A percentile compares a stretch with the other conserved stretches of the same genome.
Evolutionary conservation across 2,797 vertebrate species (phyloP).

Genomic region (Sylvilagus floridanus): DNA sequence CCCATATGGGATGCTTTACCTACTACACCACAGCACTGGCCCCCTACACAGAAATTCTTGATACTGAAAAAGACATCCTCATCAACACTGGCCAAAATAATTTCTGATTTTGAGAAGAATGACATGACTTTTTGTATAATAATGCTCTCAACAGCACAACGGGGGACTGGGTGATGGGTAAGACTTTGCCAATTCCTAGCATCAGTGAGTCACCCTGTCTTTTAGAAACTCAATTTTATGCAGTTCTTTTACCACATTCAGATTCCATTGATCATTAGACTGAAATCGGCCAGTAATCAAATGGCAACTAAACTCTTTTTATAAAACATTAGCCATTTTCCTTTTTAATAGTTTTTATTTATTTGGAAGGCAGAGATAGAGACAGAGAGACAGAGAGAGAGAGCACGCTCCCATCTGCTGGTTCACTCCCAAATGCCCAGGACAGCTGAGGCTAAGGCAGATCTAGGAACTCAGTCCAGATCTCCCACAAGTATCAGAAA

Average conservation of each 20-base stretch:
- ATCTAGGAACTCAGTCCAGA: no score
- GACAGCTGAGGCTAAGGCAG: no score
- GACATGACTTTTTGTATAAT: neutral
- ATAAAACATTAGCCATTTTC: neutral
- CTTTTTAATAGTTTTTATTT: no score
- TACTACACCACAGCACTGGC: no score
- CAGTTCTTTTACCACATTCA: neutral
- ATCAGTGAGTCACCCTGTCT: neutral
- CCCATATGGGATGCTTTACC: no score
- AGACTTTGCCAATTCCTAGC: neutral
- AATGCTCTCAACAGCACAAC: neutral
- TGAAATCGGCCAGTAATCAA: neutral
- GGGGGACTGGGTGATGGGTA: neutral
- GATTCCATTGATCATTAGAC: neutral
- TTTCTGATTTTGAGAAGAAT: constrained; percentile 43
- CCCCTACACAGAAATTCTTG: constrained; percentile 24
- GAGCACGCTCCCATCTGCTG: no score
- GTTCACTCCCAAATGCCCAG: no score
- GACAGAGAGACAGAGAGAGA: no score
- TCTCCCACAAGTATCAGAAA: no score
- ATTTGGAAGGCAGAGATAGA: no score
- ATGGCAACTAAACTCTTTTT: neutral
- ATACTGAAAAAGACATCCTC: neutral
- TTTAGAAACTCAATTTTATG: constrained; percentile 1
- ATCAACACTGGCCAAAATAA: neutral